phyloP scores from a whole-genome alignment of 2,888 invertebrate genomes.

The Liopterus haemorrhoidalis region DNA sequence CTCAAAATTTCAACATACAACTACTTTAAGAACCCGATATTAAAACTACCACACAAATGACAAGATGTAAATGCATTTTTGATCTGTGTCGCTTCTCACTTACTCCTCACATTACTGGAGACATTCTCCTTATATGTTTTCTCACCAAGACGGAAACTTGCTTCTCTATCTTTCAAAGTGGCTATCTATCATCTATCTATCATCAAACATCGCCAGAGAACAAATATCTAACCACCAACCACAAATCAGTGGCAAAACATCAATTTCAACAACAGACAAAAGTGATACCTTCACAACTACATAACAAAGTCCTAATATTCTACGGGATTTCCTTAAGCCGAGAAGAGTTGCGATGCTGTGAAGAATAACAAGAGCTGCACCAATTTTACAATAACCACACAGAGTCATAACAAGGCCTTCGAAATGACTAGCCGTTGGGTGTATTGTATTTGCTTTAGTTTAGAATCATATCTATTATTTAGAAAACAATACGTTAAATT shows the following conservation, averaged over 20 bases:
- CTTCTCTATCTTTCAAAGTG: conserved; percentile 78
- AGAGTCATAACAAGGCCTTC: conserved; percentile 89
- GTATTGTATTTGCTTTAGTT: too few species aligned
- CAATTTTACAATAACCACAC: conserved; percentile 89
- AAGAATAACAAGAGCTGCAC: conserved; percentile 70
- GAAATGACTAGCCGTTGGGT: conserved; percentile 74
- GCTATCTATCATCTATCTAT: too few species aligned
- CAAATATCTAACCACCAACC: conserved; percentile 99
- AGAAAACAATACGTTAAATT: too few species aligned
- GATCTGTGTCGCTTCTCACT: too few species aligned
- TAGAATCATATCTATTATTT: too few species aligned
- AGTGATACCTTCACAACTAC: conserved; percentile 88
- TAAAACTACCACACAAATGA: too few species aligned
- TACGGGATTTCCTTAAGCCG: conserved; percentile 71
- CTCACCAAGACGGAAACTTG: conserved; percentile 79
- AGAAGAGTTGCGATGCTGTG: conserved; percentile 79
- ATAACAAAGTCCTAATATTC: conserved; percentile 87
- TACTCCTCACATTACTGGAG: too few species aligned
- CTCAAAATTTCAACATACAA: too few species aligned
- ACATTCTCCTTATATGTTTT: too few species aligned
- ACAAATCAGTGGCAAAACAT: conserved; percentile 91
- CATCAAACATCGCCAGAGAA: conserved; percentile 86
- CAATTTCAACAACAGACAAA: conserved; percentile 93
- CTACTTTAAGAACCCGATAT: too few species aligned
- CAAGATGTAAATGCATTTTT: too few species aligned